Percentiles rank a stretch among this genome's conserved stretches.
phyloP scores from a whole-genome alignment of 2,888 invertebrate species.

The Eilema griseolum region DNA sequence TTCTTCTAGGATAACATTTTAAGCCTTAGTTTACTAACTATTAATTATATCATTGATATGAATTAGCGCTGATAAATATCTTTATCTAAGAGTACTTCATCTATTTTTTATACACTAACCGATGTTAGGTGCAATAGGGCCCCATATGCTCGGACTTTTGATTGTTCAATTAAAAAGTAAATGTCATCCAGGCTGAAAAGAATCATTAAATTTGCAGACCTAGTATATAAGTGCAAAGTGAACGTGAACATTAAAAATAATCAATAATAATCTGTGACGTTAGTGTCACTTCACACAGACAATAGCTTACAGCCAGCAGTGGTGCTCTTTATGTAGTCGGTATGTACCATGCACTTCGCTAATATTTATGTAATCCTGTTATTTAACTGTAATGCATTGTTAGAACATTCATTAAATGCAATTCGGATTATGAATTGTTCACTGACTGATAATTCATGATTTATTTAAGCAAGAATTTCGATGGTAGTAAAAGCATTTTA shows the following conservation, averaged over 20 bases:
- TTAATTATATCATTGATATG: too few relatives aligned
- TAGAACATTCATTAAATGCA: slow-evolving; percentile 41
- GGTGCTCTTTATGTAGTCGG: slow-evolving; percentile 50
- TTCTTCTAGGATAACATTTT: too few relatives aligned
- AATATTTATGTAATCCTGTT: slow-evolving; percentile 52
- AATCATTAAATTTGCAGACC: neutral
- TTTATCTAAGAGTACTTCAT: too few relatives aligned
- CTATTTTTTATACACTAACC: too few relatives aligned
- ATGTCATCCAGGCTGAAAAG: neutral
- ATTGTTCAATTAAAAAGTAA: neutral
- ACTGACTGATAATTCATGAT: slow-evolving; percentile 14
- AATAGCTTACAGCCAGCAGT: neutral
- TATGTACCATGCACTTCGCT: slow-evolving; percentile 55
- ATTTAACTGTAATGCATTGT: slow-evolving; percentile 47
- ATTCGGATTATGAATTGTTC: slow-evolving; percentile 34
- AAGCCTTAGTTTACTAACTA: too few relatives aligned
- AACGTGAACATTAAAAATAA: neutral
- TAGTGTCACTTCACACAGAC: neutral
- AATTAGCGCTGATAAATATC: too few relatives aligned
- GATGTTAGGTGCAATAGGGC: too few relatives aligned
- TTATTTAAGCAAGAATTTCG: neutral
- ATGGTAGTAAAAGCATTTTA: neutral
- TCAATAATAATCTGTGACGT: neutral
- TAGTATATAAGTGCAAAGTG: neutral
- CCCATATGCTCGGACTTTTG: too few relatives aligned